Evolutionary conservation across 1,140 invertebrate genomes (phyloP).

Genomic region (Stegodyphus dumicola): DNA sequence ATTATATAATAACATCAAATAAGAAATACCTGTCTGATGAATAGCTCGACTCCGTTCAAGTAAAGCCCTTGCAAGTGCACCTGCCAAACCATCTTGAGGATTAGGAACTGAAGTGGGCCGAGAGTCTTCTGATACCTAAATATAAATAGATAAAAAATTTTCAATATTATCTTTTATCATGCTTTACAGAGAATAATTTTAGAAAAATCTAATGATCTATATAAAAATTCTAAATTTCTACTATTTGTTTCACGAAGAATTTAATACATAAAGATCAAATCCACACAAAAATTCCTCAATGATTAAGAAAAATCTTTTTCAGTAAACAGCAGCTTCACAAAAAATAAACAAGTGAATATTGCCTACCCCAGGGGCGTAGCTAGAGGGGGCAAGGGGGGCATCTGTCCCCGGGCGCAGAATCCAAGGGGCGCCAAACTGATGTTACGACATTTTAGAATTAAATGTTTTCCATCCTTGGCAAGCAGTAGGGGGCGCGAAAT

Average conservation of each 20-base stretch:
- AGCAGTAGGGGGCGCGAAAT: too few relatives aligned
- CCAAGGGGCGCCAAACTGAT: too few relatives aligned
- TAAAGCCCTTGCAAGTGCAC: constrained; percentile 81
- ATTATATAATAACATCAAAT: background rate
- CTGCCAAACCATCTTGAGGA: constrained; percentile 77
- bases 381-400: too few relatives aligned
- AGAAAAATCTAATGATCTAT: background rate
- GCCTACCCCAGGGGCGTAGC: too few relatives aligned
- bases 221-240: background rate
- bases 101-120: constrained; percentile 58
- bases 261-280: background rate
- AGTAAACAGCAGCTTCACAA: too few relatives aligned
- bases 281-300: too few relatives aligned
- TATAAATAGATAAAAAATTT: background rate
- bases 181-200: background rate
- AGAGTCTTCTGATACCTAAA: constrained; percentile 61
- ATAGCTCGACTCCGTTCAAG: constrained; percentile 78
- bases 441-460: too few relatives aligned
- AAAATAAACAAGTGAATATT: too few relatives aligned
- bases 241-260: background rate
- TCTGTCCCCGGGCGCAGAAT: too few relatives aligned
- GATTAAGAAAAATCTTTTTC: too few relatives aligned
- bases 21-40: constrained; percentile 69
- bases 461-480: too few relatives aligned
- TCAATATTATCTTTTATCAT: background rate